phyloP scores from a whole-genome alignment of 2,113 vertebrate genomes.

The Hepsetus odoe region DNA sequence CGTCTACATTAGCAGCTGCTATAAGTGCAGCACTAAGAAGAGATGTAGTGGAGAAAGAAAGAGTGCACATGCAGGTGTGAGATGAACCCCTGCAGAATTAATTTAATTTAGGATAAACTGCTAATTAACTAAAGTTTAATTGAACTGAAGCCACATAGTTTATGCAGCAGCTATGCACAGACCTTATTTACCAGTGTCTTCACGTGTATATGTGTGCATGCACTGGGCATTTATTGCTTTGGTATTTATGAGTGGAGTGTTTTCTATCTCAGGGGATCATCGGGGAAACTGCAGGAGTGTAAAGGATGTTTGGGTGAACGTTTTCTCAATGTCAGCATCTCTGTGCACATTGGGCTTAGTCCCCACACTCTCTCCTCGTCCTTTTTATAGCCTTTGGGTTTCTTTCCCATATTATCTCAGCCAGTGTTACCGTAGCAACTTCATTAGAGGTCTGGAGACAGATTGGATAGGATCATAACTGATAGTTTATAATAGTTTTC shows the following conservation, averaged over 20 bases:
- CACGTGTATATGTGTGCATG: not conserved
- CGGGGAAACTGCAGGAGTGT: not conserved
- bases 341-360: no score
- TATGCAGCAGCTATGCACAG: not conserved
- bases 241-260: not conserved
- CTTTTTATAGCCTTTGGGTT: no score
- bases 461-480: no score
- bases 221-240: not conserved
- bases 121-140: slow-evolving; percentile 31
- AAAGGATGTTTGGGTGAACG: not conserved
- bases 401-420: no score
- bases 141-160: not conserved
- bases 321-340: not conserved
- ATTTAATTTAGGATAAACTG: slow-evolving; percentile 3
- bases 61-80: slow-evolving; percentile 5
- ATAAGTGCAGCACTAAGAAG: not conserved
- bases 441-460: no score
- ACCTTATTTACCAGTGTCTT: not conserved
- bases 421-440: no score
- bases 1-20: slow-evolving; percentile 5
- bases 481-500: no score
- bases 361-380: no score
- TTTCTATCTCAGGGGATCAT: not conserved
- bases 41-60: not conserved
- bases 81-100: not conserved